A percentile compares a stretch with the other conserved stretches of the same genome.
Conservation (phyloP, 2,797 vertebrate genomes). For the Manis javanica region DNA sequence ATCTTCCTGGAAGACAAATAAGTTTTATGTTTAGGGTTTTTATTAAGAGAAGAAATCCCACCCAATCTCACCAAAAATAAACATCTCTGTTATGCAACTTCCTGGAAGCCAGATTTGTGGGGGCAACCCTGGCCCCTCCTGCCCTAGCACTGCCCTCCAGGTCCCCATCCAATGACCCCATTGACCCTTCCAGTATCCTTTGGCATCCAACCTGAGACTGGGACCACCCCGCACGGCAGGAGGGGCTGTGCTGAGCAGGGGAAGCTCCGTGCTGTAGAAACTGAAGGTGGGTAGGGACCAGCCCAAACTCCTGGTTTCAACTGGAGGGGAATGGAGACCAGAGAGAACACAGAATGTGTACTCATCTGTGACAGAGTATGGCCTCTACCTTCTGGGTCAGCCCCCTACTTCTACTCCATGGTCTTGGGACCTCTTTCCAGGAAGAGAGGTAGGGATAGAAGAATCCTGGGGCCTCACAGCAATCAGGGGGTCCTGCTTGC, state of each 20-base stretch:
- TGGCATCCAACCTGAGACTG: neutral
- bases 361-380: neutral
- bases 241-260: neutral
- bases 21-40: constrained; percentile 64
- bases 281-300: neutral
- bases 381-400: neutral
- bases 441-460: neutral
- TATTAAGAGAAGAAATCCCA: constrained; percentile 72
- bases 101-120: constrained; percentile 33
- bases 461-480: neutral
- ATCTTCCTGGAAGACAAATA: constrained; percentile 65
- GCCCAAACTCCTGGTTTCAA: neutral
- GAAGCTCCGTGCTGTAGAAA: neutral
- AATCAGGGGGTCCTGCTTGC: neutral
- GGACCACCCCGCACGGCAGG: neutral
- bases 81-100: constrained; percentile 63
- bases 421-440: neutral
- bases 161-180: neutral
- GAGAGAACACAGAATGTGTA: neutral
- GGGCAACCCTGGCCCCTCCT: neutral
- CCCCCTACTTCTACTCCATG: neutral
- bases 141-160: neutral
- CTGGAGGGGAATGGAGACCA: neutral
- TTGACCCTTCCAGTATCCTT: neutral
- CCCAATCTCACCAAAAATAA: constrained; percentile 70